Evolutionary conservation across 2,797 vertebrate genomes (phyloP).

Genomic region (Rhinella marina): DNA sequence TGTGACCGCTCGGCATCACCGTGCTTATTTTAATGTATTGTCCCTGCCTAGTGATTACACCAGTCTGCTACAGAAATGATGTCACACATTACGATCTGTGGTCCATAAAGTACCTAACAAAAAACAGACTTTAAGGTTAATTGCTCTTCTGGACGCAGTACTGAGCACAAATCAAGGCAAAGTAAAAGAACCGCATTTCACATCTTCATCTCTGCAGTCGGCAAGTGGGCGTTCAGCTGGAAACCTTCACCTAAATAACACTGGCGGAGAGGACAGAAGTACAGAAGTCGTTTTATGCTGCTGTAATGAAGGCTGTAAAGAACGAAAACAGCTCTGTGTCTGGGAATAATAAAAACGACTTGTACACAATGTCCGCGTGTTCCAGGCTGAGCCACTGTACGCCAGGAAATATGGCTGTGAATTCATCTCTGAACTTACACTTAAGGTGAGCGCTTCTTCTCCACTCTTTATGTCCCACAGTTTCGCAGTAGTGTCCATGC

Average conservation of each 20-base stretch:
- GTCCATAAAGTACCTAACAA: background rate
- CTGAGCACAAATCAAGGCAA: background rate
- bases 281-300: slow-evolving; percentile 16
- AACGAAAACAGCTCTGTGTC: background rate
- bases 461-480: slow-evolving; percentile 90
- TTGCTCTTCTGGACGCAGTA: background rate
- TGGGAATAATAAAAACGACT: slow-evolving; percentile 16
- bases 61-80: background rate
- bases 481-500: slow-evolving; percentile 90
- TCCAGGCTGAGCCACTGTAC: background rate
- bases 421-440: slow-evolving; percentile 68
- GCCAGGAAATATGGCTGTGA: background rate
- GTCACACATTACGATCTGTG: background rate
- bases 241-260: slow-evolving; percentile 33
- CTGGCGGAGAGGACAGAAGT: slow-evolving; percentile 15
- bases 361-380: background rate
- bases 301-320: slow-evolving; percentile 19
- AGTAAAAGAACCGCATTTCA: background rate
- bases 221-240: slow-evolving; percentile 9
- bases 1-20: background rate
- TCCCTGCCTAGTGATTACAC: background rate
- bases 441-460: slow-evolving; percentile 82
- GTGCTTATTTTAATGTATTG: background rate
- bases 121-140: background rate
- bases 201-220: slow-evolving; percentile 4